These are phyloP conservation scores for Monodelphis domestica DNA, from an alignment of 2,797 vertebrate species.

Conservation along the genomic window DNA sequence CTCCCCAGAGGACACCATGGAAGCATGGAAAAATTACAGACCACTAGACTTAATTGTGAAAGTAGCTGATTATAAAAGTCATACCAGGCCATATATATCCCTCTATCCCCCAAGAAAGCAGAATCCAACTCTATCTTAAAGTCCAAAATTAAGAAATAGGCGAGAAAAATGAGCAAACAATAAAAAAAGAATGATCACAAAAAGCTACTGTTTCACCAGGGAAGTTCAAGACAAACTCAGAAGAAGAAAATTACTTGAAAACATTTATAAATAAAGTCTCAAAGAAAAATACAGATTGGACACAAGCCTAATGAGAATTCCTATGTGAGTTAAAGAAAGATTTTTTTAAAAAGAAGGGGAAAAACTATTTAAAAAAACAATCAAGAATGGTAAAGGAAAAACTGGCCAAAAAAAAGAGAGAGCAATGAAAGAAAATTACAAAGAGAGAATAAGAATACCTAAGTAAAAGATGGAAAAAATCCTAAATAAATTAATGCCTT, in stretches of 20 bases:
- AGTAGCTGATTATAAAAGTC: not conserved
- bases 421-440: not conserved
- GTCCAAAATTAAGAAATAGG: not conserved
- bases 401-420: not conserved
- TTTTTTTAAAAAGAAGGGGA: not conserved
- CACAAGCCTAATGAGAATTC: not conserved
- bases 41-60: not conserved
- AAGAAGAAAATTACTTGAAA: not conserved
- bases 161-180: not conserved
- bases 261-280: not conserved
- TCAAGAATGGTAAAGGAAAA: not conserved
- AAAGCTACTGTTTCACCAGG: not conserved
- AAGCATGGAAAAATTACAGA: not conserved
- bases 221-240: not conserved
- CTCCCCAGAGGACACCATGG: not conserved
- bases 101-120: not conserved
- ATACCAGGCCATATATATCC: not conserved
- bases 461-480: not conserved
- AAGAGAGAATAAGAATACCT: not conserved
- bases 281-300: not conserved
- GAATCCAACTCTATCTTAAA: not conserved
- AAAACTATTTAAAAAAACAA: not conserved
- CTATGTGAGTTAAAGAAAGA: no score
- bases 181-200: not conserved
- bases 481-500: not conserved